Evolutionary conservation across 2,888 invertebrate genomes (phyloP).

Genomic region (Linnaemya vulpina): DNA sequence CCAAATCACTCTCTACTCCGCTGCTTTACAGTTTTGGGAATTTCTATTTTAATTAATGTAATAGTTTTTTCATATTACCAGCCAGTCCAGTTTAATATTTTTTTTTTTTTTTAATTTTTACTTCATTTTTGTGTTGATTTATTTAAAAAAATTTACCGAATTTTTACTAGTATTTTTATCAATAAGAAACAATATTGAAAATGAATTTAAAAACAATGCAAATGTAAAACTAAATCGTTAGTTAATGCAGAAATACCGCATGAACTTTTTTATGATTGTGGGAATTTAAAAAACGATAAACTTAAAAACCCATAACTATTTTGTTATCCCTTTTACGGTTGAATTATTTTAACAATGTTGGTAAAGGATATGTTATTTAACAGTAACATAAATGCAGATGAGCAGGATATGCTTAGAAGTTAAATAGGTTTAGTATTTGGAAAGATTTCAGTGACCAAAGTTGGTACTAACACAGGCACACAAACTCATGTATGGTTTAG

Average conservation of each 20-base stretch:
- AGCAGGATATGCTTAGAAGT: too few species aligned
- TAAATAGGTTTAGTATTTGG: too few species aligned
- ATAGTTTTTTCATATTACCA: conserved; percentile 20
- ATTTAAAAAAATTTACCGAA: conserved; percentile 1
- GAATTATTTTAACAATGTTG: too few species aligned
- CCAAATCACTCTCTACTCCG: background rate
- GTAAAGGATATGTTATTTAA: too few species aligned
- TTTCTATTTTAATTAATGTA: conserved; percentile 28
- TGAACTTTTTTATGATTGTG: too few species aligned
- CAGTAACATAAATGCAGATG: too few species aligned
- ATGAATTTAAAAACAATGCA: background rate
- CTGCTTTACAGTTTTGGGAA: background rate
- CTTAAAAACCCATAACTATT: too few species aligned
- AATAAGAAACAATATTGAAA: background rate
- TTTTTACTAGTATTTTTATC: background rate
- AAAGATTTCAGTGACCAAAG: too few species aligned
- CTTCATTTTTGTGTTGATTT: background rate
- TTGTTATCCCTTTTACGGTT: too few species aligned
- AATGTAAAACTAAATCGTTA: background rate
- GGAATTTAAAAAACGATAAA: too few species aligned
- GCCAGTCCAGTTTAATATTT: background rate
- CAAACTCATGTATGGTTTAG: too few species aligned
- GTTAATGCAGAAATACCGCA: background rate
- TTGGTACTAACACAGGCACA: too few species aligned
- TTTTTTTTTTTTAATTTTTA: background rate